phyloP scores from a whole-genome alignment of 1,140 invertebrate species.

The Rhyacophila brunnea region DNA sequence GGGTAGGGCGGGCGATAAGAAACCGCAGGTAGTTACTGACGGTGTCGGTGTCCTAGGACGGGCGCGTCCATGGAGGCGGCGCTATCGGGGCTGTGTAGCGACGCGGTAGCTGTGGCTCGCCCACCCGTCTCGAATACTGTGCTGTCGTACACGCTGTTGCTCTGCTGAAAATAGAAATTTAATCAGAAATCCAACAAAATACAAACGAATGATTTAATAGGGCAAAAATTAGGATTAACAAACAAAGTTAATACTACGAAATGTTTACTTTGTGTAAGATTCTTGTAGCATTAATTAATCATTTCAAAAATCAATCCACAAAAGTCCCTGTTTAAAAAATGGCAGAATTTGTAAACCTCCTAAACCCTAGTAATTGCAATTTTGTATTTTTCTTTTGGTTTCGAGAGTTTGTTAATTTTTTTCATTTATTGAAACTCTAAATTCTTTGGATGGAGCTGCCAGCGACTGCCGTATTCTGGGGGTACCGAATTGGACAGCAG shows the following conservation, averaged over 20 bases:
- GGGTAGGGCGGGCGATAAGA: too few relatives aligned
- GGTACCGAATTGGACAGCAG: too few relatives aligned
- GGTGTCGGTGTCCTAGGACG: conserved; percentile 27
- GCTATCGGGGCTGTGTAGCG: conserved; percentile 73
- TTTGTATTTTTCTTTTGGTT: too few relatives aligned
- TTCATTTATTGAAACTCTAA: too few relatives aligned
- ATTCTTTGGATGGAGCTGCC: too few relatives aligned
- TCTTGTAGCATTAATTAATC: not conserved
- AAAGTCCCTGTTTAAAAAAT: too few relatives aligned
- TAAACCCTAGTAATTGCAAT: too few relatives aligned
- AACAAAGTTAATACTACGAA: not conserved
- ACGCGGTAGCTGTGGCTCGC: conserved; percentile 64
- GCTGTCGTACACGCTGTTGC: conserved; percentile 75
- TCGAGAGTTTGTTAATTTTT: too few relatives aligned
- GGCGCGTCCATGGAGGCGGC: conserved; percentile 54
- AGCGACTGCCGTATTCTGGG: too few relatives aligned
- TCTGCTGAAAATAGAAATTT: conserved; percentile 66
- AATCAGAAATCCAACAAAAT: conserved; percentile 27
- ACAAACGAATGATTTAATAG: not conserved
- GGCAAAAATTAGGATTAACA: not conserved
- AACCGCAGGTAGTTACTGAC: conserved; percentile 16
- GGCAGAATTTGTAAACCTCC: too few relatives aligned
- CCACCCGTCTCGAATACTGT: conserved; percentile 70
- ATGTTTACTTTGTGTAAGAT: not conserved
- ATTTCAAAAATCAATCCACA: too few relatives aligned